Conservation (phyloP, 2,888 invertebrate genomes). For the Campoplex nolae region DNA sequence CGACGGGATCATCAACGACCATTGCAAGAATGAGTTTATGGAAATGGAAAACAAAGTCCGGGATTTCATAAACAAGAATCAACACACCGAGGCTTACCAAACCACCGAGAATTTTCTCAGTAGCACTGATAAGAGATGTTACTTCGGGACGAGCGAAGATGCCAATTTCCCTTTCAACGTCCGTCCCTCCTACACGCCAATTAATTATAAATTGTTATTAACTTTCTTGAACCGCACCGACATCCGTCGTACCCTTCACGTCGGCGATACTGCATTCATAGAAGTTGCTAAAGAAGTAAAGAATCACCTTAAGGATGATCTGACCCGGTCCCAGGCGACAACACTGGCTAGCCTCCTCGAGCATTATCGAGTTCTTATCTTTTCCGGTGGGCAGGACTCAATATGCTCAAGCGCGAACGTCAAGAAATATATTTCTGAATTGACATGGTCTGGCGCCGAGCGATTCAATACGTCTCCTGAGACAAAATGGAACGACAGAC, state of each 20-base stretch:
- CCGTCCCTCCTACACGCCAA: too few relatives aligned
- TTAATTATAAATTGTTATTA: too few relatives aligned
- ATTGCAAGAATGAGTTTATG: slow-evolving; percentile 87
- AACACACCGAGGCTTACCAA: slow-evolving; percentile 89
- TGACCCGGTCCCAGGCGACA: slow-evolving; percentile 91
- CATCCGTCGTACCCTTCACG: too few relatives aligned
- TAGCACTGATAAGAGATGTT: too few relatives aligned
- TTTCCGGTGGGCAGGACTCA: slow-evolving; percentile 96
- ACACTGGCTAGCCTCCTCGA: slow-evolving; percentile 89
- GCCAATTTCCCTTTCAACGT: too few relatives aligned
- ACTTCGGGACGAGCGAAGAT: too few relatives aligned
- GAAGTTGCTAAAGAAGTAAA: too few relatives aligned
- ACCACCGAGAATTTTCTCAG: too few relatives aligned
- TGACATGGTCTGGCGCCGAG: slow-evolving; percentile 84
- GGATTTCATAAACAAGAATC: slow-evolving; percentile 87
- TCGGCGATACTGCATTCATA: too few relatives aligned
- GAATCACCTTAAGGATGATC: too few relatives aligned
- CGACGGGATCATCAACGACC: slow-evolving; percentile 89
- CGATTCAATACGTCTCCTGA: slow-evolving; percentile 79
- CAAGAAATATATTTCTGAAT: slow-evolving; percentile 89
- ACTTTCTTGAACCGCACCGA: too few relatives aligned
- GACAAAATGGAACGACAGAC: too few relatives aligned
- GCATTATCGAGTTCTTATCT: slow-evolving; percentile 91
- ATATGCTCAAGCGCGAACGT: slow-evolving; percentile 95
- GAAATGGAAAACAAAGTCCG: slow-evolving; percentile 87